A percentile compares a stretch with the other conserved stretches of the same genome.
phyloP scores from a whole-genome alignment of 2,113 vertebrate genomes.

The Albula glossodonta region DNA sequence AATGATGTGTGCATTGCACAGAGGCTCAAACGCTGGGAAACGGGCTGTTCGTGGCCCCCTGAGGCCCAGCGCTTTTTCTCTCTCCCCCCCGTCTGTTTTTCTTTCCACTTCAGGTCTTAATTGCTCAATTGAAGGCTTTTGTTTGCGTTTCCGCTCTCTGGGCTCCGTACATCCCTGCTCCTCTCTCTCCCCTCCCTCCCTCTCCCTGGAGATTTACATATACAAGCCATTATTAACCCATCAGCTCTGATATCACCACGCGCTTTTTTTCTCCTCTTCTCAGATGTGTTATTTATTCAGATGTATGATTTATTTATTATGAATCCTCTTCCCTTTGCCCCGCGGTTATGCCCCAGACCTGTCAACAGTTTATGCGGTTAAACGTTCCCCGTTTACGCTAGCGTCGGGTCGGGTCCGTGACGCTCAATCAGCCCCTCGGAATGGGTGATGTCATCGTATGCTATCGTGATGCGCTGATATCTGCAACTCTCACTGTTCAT shows the following conservation, averaged over 20 bases:
- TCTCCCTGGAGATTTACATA: not conserved
- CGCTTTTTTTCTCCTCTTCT: not conserved
- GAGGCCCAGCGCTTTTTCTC: not conserved
- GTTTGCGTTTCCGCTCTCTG: conserved; percentile 3
- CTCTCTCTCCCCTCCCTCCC: no score
- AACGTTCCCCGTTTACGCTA: not conserved
- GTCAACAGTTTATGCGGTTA: no score
- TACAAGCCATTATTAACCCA: not conserved
- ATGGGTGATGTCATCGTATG: no score
- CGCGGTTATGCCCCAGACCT: no score
- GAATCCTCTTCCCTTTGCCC: not conserved
- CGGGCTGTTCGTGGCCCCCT: not conserved
- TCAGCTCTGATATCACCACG: not conserved
- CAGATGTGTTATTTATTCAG: not conserved
- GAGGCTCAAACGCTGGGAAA: conserved; percentile 2
- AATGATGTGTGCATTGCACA: conserved; percentile 39
- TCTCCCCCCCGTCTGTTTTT: not conserved
- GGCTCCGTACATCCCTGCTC: not conserved
- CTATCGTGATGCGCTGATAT: no score
- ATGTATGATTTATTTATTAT: not conserved
- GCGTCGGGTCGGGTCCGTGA: no score
- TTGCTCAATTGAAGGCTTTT: conserved; percentile 7
- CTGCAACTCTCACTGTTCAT: no score
- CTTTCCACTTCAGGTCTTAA: not conserved
- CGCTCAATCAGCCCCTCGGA: no score